Conservation (phyloP, 2,113 vertebrate genomes). For the Gymnorhina tibicen region DNA sequence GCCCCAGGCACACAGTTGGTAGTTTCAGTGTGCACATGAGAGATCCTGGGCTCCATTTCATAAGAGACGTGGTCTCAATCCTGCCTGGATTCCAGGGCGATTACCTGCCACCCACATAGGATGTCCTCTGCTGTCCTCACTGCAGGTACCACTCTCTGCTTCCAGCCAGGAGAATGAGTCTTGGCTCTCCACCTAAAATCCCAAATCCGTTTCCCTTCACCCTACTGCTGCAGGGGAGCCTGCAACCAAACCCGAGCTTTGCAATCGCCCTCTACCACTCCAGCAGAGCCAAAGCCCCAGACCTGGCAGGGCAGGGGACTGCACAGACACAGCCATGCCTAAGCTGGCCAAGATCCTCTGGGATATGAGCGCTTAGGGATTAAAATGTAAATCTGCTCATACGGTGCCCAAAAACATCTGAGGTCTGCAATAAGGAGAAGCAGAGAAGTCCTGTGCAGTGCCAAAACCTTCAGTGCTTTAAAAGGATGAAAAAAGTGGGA, state of each 20-base stretch:
- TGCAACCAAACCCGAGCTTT: background rate
- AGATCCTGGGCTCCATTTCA: background rate
- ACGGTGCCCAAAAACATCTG: fast-evolving
- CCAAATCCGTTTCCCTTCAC: background rate
- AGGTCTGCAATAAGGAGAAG: background rate
- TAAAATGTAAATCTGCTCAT: background rate
- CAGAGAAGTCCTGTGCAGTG: background rate
- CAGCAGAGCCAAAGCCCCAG: background rate
- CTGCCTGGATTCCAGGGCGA: background rate
- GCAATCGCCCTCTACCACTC: background rate
- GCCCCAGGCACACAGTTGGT: fast-evolving
- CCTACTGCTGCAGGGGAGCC: background rate
- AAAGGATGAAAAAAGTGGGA: background rate
- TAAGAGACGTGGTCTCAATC: background rate
- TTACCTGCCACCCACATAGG: background rate
- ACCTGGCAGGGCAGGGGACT: background rate
- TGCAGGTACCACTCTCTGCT: background rate
- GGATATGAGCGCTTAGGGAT: background rate
- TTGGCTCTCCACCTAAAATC: background rate
- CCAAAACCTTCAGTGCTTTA: background rate
- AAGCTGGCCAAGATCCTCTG: background rate
- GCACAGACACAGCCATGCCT: background rate
- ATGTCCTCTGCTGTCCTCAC: background rate
- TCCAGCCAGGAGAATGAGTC: background rate
- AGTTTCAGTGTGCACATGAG: fast-evolving